Evolutionary conservation across 2,113 vertebrate genomes (phyloP).

Genomic region (Paralichthys olivaceus): DNA sequence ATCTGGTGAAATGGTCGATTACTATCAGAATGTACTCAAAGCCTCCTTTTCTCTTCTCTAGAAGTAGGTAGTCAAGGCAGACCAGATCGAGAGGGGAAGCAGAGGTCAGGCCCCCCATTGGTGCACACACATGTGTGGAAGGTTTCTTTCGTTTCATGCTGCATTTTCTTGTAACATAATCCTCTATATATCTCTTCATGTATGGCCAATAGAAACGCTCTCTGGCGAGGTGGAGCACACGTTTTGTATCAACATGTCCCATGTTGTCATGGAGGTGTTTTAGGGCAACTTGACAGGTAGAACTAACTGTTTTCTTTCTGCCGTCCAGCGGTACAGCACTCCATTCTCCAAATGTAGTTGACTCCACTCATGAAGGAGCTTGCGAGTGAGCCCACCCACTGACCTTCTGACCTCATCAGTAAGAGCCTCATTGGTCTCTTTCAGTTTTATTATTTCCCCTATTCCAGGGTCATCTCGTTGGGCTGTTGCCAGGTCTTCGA

Average conservation of each 20-base stretch:
- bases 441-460: neutral
- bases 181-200: neutral
- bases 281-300: neutral
- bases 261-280: conserved; percentile 2
- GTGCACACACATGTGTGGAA: too few relatives aligned
- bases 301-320: neutral
- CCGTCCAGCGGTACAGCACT: neutral
- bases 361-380: neutral
- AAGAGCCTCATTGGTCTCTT: neutral
- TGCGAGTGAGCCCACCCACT: neutral
- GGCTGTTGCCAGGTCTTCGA: neutral
- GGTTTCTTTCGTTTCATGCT: too few relatives aligned
- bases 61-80: too few relatives aligned
- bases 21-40: too few relatives aligned
- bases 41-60: too few relatives aligned
- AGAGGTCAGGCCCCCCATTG: too few relatives aligned
- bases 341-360: neutral
- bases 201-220: neutral
- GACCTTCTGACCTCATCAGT: neutral
- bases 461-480: neutral
- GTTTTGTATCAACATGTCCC: neutral
- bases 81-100: too few relatives aligned
- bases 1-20: too few relatives aligned
- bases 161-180: neutral
- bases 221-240: neutral